These are phyloP conservation scores for Ephydatia muelleri DNA, from an alignment of 37 sponge, comb jelly and placozoan species.

Conservation along the genomic window DNA sequence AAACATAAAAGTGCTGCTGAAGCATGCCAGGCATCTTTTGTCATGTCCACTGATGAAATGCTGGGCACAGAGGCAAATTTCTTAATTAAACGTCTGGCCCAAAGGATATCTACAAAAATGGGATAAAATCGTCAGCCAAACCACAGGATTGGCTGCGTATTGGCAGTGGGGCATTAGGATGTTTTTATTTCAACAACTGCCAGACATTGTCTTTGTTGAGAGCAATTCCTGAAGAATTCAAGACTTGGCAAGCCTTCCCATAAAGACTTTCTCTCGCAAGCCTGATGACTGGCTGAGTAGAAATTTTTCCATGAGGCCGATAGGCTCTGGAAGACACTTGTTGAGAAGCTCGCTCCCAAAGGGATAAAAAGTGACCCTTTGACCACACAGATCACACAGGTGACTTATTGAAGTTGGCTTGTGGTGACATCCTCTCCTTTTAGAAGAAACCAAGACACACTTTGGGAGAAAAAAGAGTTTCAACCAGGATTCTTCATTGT, in stretches of 20 bases:
- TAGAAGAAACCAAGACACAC: neutral
- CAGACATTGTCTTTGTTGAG: neutral
- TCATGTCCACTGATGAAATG: no score
- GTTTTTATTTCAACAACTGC: neutral
- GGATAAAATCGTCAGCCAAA: no score
- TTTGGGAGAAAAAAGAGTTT: neutral
- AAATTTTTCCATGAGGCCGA: neutral
- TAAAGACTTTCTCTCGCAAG: neutral
- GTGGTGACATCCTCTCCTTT: neutral
- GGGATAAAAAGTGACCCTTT: neutral
- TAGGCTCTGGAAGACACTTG: neutral
- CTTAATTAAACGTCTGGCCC: no score
- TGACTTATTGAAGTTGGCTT: neutral
- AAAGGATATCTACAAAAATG: no score
- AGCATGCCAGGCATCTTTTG: no score
- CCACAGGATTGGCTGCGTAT: no score
- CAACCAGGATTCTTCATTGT: neutral
- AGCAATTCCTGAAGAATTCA: neutral
- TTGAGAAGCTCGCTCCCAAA: neutral
- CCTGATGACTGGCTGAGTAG: neutral
- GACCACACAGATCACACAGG: neutral
- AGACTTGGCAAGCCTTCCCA: neutral
- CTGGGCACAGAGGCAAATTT: no score
- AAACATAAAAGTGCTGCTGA: no score
- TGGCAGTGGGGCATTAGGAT: neutral